A percentile compares a stretch with the other conserved stretches of the same genome.
phyloP scores from a whole-genome alignment of 2,888 invertebrate genomes.

The Actias luna region DNA sequence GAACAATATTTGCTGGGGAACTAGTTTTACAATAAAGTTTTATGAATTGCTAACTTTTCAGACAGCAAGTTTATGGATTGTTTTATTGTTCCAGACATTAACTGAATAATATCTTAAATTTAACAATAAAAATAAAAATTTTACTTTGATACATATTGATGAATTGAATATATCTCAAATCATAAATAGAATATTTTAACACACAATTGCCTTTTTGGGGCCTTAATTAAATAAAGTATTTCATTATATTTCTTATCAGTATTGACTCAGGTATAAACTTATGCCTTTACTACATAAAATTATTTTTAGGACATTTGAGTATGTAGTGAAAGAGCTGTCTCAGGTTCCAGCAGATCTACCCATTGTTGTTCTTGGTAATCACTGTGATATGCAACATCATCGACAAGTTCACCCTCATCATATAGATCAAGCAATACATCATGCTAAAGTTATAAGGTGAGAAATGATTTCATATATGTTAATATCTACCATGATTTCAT shows the following conservation, averaged over 20 bases:
- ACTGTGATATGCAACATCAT: slow-evolving; percentile 98
- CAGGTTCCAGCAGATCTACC: slow-evolving; percentile 91
- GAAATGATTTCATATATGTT: background rate
- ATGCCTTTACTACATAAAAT: background rate
- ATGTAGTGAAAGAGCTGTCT: slow-evolving; percentile 93
- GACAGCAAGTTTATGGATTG: no score
- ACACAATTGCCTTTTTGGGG: no score
- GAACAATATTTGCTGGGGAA: no score
- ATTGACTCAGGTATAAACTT: no score
- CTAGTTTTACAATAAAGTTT: no score
- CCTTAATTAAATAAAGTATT: background rate
- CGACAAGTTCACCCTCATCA: slow-evolving; percentile 86
- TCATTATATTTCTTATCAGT: background rate
- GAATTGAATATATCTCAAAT: no score
- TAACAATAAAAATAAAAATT: no score
- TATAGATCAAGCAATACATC: slow-evolving; percentile 69
- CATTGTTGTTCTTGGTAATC: slow-evolving; percentile 94
- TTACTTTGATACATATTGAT: no score
- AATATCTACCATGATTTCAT: background rate
- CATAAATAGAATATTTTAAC: no score
- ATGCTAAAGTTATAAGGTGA: slow-evolving; percentile 67
- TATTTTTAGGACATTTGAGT: slow-evolving; percentile 92
- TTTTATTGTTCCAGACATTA: no score
- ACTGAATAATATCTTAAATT: no score
- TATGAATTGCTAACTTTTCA: no score